These are phyloP conservation scores for Todiramphus saurophagus DNA, from an alignment of 2,113 vertebrate genomes.

Conservation along the genomic window DNA sequence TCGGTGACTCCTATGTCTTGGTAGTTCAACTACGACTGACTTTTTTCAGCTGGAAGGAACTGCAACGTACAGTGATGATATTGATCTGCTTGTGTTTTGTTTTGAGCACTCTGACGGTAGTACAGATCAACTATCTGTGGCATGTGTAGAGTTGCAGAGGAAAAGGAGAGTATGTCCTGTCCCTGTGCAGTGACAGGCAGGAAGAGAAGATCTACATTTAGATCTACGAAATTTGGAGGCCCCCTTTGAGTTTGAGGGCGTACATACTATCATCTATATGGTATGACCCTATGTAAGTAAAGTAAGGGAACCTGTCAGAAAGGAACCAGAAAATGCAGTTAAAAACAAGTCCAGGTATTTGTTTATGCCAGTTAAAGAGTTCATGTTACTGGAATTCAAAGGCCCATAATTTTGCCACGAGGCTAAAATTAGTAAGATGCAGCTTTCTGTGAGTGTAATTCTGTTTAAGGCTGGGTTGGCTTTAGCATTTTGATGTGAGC, in stretches of 20 bases:
- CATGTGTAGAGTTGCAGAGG: background rate
- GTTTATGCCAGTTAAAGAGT: background rate
- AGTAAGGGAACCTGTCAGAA: background rate
- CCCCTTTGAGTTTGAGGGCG: background rate
- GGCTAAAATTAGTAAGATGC: background rate
- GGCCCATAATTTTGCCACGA: background rate
- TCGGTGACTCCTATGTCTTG: background rate
- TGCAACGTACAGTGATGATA: background rate
- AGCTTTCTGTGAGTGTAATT: background rate
- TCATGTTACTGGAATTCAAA: conserved; percentile 14
- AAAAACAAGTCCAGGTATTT: conserved; percentile 15
- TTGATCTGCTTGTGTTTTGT: background rate
- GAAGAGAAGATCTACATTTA: background rate
- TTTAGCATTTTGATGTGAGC: background rate
- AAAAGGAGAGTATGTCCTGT: conserved; percentile 1
- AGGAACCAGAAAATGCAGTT: conserved; percentile 20
- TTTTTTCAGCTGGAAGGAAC: background rate
- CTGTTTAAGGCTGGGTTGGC: background rate
- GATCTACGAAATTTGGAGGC: background rate
- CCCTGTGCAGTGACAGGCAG: background rate
- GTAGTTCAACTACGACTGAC: background rate
- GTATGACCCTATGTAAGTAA: background rate
- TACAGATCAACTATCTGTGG: background rate
- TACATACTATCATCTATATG: background rate
- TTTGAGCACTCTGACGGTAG: background rate